phyloP scores from a whole-genome alignment of 2,888 invertebrate species.

The Drosophila atroscutellata region DNA sequence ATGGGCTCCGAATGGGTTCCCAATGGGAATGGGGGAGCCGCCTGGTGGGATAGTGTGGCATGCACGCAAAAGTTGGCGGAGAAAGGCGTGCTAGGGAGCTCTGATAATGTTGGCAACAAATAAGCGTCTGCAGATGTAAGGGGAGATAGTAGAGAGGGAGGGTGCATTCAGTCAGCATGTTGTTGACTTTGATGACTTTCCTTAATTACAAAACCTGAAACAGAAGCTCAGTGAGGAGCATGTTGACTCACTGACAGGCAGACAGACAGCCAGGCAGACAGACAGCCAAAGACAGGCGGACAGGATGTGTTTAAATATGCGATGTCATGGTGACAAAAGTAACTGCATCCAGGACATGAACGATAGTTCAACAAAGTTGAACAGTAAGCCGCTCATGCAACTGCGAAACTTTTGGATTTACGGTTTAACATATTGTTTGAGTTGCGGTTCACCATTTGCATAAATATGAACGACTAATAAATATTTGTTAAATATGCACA shows the following conservation, averaged over 20 bases:
- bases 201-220: conserved; percentile 77
- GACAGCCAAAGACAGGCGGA: conserved; percentile 5
- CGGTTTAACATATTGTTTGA: conserved; percentile 30
- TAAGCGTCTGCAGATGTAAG: conserved; percentile 20
- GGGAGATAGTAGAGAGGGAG: background rate
- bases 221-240: conserved; percentile 62
- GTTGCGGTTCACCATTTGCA: conserved; percentile 38
- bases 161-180: conserved; percentile 46
- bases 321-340: conserved; percentile 59
- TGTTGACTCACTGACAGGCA: conserved; percentile 33
- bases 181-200: conserved; percentile 80
- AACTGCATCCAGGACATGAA: conserved; percentile 32
- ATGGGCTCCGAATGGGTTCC: conserved; percentile 51
- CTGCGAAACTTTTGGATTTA: background rate
- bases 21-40: conserved; percentile 20
- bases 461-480: conserved; percentile 48
- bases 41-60: conserved; percentile 47
- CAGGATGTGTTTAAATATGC: conserved; percentile 68
- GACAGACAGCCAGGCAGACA: conserved; percentile 3
- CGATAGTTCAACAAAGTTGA: conserved; percentile 22
- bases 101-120: conserved; percentile 69
- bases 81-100: background rate
- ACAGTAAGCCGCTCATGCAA: conserved; percentile 4
- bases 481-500: conserved; percentile 58
- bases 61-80: background rate